Conservation (phyloP, 2,888 invertebrate species). For the Nomada hirtipes region DNA sequence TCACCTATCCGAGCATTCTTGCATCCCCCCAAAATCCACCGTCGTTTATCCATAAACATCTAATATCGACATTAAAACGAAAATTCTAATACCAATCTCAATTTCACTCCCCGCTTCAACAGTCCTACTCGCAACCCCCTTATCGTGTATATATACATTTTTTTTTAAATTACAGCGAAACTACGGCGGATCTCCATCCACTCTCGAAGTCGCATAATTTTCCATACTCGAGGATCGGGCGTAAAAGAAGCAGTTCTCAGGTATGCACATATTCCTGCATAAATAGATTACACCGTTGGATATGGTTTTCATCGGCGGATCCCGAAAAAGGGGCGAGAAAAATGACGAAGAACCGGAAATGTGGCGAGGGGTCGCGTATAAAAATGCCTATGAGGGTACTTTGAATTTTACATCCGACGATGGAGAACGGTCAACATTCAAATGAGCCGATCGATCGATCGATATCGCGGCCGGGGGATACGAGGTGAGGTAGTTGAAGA, state of each 20-base stretch:
- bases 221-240: constrained; percentile 52
- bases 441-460: constrained; percentile 77
- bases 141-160: no score
- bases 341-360: constrained; percentile 15
- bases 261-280: constrained; percentile 82
- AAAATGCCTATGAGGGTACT: constrained; percentile 81
- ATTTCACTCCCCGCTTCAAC: not conserved
- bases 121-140: not conserved
- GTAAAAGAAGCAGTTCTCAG: constrained; percentile 57
- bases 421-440: constrained; percentile 81
- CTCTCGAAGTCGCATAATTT: constrained; percentile 65
- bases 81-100: not conserved
- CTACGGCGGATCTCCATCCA: not conserved
- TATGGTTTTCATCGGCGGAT: constrained; percentile 66
- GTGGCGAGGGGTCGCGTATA: constrained; percentile 72
- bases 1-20: constrained; percentile 1
- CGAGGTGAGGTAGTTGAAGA: constrained; percentile 52
- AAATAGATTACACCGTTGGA: constrained; percentile 77
- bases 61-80: not conserved
- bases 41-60: constrained; percentile 14
- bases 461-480: constrained; percentile 69
- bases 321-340: constrained; percentile 40
- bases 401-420: constrained; percentile 81
- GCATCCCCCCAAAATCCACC: constrained; percentile 6
- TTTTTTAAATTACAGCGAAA: no score